Evolutionary conservation across 2,888 invertebrate species (phyloP).

Genomic region (Masnerella sp.): DNA sequence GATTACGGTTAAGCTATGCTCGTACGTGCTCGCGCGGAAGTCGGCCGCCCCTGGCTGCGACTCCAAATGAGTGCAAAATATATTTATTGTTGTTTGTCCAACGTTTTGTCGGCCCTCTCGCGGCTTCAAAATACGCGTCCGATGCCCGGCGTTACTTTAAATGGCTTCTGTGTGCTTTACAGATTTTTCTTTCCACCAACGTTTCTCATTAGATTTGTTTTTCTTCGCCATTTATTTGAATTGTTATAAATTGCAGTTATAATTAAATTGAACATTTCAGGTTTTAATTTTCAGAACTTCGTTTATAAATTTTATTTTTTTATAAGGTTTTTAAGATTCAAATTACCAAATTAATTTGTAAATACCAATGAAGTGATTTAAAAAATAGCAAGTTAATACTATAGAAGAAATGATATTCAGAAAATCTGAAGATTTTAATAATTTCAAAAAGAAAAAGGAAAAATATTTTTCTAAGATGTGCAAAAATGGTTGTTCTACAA

Average conservation of each 20-base stretch:
- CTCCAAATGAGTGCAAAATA: slow-evolving; percentile 73
- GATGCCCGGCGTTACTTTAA: slow-evolving; percentile 55
- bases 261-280: too few relatives aligned
- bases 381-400: too few relatives aligned
- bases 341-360: too few relatives aligned
- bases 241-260: slow-evolving; percentile 15
- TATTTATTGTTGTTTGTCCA: slow-evolving; percentile 78
- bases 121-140: slow-evolving; percentile 50
- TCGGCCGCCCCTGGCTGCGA: slow-evolving; percentile 66
- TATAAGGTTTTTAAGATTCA: too few relatives aligned
- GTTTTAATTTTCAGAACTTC: too few relatives aligned
- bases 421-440: too few relatives aligned
- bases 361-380: too few relatives aligned
- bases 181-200: slow-evolving; percentile 41
- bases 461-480: too few relatives aligned
- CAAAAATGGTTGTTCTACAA: too few relatives aligned
- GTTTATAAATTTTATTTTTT: too few relatives aligned
- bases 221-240: slow-evolving; percentile 13
- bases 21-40: slow-evolving; percentile 77
- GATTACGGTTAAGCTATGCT: slow-evolving; percentile 78
- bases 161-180: slow-evolving; percentile 25
- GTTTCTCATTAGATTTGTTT: slow-evolving; percentile 26
- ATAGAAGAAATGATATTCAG: too few relatives aligned
- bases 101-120: slow-evolving; percentile 66
- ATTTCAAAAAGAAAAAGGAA: too few relatives aligned